phyloP scores from a whole-genome alignment of 2,113 vertebrate species.

The Hystrix brachyura region DNA sequence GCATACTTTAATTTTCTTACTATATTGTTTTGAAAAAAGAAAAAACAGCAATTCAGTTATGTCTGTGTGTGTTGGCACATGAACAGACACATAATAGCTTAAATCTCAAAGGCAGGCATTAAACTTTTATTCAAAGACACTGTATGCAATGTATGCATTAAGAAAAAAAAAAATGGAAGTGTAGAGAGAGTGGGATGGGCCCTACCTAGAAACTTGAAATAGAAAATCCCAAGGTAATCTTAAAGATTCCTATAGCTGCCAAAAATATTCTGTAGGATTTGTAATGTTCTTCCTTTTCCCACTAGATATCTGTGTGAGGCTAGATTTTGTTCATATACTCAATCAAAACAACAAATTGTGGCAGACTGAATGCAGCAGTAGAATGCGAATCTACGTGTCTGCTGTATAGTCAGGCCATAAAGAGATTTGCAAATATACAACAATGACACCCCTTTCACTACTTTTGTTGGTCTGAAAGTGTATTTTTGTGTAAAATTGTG shows the following conservation, averaged over 20 bases:
- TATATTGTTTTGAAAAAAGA: background rate
- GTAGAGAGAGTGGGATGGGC: background rate
- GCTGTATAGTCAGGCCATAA: background rate
- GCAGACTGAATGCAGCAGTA: background rate
- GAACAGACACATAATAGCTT: background rate
- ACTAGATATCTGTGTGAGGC: rapidly evolving
- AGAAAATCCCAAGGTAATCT: background rate
- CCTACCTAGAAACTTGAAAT: background rate
- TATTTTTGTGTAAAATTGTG: background rate
- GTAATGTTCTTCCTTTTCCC: rapidly evolving
- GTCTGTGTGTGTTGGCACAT: background rate
- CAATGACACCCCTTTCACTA: too few relatives aligned
- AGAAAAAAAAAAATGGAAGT: background rate
- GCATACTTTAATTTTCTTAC: background rate
- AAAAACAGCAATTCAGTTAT: background rate
- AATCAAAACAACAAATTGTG: background rate
- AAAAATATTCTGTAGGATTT: too few relatives aligned
- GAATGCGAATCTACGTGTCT: background rate
- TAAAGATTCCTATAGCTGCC: rapidly evolving
- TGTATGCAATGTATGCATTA: background rate
- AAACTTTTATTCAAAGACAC: background rate
- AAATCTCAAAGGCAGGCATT: background rate
- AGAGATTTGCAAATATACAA: background rate
- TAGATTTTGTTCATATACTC: background rate
- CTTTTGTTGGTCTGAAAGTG: background rate